Percentiles rank a stretch among this genome's conserved stretches.
These are phyloP conservation scores for Plecturocebus donacophilus DNA, from an alignment of 2,113 vertebrate species.

Conservation along the genomic window DNA sequence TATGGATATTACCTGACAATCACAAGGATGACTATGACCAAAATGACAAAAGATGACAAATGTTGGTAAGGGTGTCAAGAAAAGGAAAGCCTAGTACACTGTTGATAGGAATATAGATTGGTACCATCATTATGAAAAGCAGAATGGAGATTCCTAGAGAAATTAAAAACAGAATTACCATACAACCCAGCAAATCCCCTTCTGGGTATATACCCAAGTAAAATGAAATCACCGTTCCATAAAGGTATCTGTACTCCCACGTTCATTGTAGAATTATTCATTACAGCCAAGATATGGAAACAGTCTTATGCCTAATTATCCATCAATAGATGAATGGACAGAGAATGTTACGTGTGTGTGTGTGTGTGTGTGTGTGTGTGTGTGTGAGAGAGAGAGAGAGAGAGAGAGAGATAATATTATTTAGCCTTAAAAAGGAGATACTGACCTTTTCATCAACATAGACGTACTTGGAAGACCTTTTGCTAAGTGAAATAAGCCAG, in stretches of 20 bases:
- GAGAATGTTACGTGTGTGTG: background rate
- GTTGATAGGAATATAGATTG: background rate
- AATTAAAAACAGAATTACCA: background rate
- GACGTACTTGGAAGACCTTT: background rate
- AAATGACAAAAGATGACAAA: background rate
- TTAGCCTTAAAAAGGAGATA: background rate
- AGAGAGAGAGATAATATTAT: too few species aligned
- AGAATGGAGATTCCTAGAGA: background rate
- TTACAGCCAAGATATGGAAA: background rate
- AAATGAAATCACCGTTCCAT: background rate
- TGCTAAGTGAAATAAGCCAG: background rate
- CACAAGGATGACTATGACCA: background rate
- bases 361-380: background rate
- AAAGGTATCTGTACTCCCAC: background rate
- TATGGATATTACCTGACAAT: background rate
- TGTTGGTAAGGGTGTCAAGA: background rate
- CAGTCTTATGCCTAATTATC: background rate
- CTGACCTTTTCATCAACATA: background rate
- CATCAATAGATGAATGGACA: background rate
- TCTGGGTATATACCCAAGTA: too few species aligned
- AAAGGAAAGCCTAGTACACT: background rate
- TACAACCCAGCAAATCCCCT: background rate
- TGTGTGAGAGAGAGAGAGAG: too few species aligned
- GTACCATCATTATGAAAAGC: background rate
- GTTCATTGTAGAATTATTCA: background rate